A percentile compares a stretch with the other conserved stretches of the same genome.
Conservation (phyloP, 2,888 invertebrate genomes). For the Drosophila paucipuncta region DNA sequence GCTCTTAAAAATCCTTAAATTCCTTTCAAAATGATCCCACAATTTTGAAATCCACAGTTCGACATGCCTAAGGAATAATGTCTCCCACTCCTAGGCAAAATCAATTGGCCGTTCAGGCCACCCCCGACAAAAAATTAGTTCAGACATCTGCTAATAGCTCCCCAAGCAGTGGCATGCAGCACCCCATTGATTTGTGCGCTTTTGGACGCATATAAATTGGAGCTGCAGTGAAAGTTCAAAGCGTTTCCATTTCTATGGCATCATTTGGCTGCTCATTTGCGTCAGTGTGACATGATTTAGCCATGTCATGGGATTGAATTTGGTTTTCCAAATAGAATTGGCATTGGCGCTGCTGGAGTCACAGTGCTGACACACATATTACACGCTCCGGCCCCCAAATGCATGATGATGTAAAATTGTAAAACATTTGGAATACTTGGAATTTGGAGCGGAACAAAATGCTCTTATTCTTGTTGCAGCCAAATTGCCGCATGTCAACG, state of each 20-base stretch:
- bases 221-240: constrained; percentile 71
- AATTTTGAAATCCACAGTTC: neutral
- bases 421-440: constrained; percentile 42
- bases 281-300: constrained; percentile 54
- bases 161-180: constrained; percentile 23
- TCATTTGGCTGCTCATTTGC: constrained; percentile 54
- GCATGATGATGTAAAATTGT: constrained; percentile 19
- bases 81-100: constrained; percentile 1
- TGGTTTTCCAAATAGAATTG: constrained; percentile 35
- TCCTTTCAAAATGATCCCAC: neutral
- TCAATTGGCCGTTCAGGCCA: neutral
- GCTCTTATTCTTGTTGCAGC: constrained; percentile 32
- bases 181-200: constrained; percentile 15
- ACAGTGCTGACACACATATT: constrained; percentile 67
- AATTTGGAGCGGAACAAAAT: constrained; percentile 70
- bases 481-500: constrained; percentile 73
- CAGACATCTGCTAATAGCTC: constrained; percentile 54
- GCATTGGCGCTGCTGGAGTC: constrained; percentile 35
- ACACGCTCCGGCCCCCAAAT: constrained; percentile 23
- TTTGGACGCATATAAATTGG: constrained; percentile 33
- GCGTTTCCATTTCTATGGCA: constrained; percentile 46
- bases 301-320: constrained; percentile 54
- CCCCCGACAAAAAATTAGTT: neutral
- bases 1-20: neutral
- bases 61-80: neutral